phyloP scores from a whole-genome alignment of 2,113 vertebrate species.

The Microcebus lehilahytsara region DNA sequence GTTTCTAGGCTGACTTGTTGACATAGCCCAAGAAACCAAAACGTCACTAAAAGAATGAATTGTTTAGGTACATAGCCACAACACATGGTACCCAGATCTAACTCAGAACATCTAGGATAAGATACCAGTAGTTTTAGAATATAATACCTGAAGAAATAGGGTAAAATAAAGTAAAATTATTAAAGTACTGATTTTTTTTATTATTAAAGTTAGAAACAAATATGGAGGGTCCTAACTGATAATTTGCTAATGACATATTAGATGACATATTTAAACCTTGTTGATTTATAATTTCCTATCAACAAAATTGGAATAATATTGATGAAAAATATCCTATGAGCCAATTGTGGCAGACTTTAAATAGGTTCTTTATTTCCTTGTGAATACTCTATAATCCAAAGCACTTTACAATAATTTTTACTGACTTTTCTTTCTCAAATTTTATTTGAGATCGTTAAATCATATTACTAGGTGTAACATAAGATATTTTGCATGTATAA shows the following conservation, averaged over 20 bases:
- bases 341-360: background rate
- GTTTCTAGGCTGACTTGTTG: conserved; percentile 12
- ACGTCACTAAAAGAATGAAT: background rate
- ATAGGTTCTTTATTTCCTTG: background rate
- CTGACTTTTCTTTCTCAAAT: background rate
- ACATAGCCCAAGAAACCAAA: conserved; percentile 33
- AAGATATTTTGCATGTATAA: background rate
- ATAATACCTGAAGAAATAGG: background rate
- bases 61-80: background rate
- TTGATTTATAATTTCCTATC: background rate
- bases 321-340: background rate
- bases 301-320: background rate
- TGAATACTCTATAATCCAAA: background rate
- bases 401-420: background rate
- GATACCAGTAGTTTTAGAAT: background rate
- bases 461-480: background rate
- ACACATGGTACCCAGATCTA: conserved; percentile 42
- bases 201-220: background rate
- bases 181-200: background rate
- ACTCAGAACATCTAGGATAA: background rate
- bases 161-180: background rate
- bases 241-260: background rate
- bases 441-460: background rate
- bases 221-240: background rate
- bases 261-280: background rate